Base-by-base conservation (phyloP, 92 coral and sea anemone genomes). In the Palythoa heliodiscus region DNA sequence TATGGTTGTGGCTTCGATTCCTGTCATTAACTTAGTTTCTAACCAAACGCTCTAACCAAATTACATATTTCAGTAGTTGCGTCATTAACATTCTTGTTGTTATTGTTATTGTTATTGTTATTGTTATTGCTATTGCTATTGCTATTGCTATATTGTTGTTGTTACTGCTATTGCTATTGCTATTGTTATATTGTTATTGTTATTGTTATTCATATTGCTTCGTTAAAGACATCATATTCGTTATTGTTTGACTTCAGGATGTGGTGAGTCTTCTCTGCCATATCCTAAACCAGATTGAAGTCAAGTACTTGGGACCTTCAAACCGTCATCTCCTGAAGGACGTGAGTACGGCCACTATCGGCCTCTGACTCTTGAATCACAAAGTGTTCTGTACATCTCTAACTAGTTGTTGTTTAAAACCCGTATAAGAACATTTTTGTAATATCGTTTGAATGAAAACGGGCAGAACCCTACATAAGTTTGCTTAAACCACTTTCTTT, bases 241-340 rank as follows among this genome's bases (percentile, higher is more conserved):
- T 68, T 29, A 23, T 68, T 35, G 43, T 47, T 66, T 66, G 23
- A 58, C 48, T 54, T 3, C 75, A 93, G 97, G 87, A 79, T 82
- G 87, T 76, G 64, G 73, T 89, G 55, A 92, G 89, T 74, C 87
- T 93, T 23, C 38, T 91, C 2, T 74, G 90, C 73, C 83, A 88
- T 55, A 91, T 91, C 78, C 83, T 93, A 0, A 53, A 72, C 69
- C 87, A 82, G 75, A 89, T 91, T 77, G 63, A 82, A 24, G 86
- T 75, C 54, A 77, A 86, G 69, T 82, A 82, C 54, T 54, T 76
- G 55, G 68, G 52, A 22, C 22, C 77, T 20, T 15, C 86, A 7
- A 52, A 82, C 24, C 63, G 70, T 53, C 52, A 77, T 24, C 87
- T 57, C 23, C 70, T 93, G 52, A 89, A 84, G 86, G 87, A 87